phyloP scores from a whole-genome alignment of 2,797 vertebrate genomes.

The Crax fasciolata region DNA sequence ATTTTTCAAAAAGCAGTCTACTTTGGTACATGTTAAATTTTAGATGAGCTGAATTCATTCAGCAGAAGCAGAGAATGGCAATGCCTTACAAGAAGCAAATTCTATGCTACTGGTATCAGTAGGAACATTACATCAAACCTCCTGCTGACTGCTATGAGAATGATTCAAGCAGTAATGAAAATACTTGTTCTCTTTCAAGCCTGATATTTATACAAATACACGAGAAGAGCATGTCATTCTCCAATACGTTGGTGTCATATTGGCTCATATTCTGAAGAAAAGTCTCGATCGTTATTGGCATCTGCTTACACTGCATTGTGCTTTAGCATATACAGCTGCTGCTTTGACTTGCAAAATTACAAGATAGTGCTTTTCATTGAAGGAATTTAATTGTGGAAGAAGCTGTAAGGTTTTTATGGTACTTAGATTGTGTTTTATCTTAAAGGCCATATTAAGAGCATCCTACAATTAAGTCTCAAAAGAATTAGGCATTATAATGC shows the following conservation, averaged over 20 bases:
- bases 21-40: neutral
- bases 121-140: neutral
- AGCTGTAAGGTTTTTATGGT: constrained; percentile 18
- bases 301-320: neutral
- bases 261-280: neutral
- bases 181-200: neutral
- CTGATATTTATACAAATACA: neutral
- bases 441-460: neutral
- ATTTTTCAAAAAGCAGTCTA: neutral
- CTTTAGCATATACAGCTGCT: neutral
- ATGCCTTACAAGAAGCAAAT: neutral
- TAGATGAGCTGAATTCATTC: neutral
- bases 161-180: neutral
- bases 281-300: neutral
- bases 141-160: neutral
- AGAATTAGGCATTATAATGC: neutral
- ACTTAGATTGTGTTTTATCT: constrained; percentile 18
- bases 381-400: constrained; percentile 13
- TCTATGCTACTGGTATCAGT: neutral
- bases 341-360: constrained; percentile 42
- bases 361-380: neutral
- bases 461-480: neutral
- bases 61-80: neutral
- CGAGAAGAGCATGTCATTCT: neutral
- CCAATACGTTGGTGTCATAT: neutral